phyloP scores from a whole-genome alignment of 1,140 invertebrate genomes.

The Chionoecetes opilio region DNA sequence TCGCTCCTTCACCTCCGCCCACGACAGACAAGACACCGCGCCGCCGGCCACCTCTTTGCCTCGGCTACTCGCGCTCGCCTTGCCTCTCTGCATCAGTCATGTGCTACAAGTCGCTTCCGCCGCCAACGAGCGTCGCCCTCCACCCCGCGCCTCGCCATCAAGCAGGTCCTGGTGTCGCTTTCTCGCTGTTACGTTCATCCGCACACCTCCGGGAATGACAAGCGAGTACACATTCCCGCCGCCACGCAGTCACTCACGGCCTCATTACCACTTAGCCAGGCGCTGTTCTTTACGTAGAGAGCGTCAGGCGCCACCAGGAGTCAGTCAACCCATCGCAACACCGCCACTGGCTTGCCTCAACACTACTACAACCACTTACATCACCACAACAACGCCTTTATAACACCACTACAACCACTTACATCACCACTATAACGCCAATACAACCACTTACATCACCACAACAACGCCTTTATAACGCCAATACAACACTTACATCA shows the following conservation, averaged over 20 bases:
- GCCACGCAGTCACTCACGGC: too few species aligned
- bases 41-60: background rate
- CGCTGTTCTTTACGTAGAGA: too few species aligned
- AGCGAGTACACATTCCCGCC: too few species aligned
- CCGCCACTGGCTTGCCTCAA: too few species aligned
- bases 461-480: background rate
- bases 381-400: background rate
- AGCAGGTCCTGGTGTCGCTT: background rate
- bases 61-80: background rate
- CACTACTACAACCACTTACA: background rate
- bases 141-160: background rate
- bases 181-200: too few species aligned
- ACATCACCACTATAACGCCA: background rate
- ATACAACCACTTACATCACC: background rate
- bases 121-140: background rate
- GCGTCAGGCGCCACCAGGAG: background rate
- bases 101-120: conserved; percentile 8
- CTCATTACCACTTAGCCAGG: too few species aligned
- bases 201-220: too few species aligned
- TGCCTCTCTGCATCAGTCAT: background rate
- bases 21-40: background rate
- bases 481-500: background rate
- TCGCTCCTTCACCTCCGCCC: background rate
- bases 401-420: background rate
- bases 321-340: background rate